These are phyloP conservation scores for Aspidiotus destructor DNA, from an alignment of 2,888 invertebrate genomes.

Conservation along the genomic window DNA sequence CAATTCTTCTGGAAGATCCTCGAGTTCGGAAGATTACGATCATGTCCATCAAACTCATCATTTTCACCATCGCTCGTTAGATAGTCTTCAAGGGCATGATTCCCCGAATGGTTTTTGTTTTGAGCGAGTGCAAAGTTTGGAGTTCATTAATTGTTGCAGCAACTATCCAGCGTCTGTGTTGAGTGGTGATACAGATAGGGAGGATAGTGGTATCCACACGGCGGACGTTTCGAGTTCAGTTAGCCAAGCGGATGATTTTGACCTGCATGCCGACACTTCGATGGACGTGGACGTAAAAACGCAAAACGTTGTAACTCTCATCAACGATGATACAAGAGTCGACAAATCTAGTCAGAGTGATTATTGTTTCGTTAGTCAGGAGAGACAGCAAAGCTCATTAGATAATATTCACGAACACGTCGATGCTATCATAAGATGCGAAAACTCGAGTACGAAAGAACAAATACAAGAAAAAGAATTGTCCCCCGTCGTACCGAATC, in stretches of 20 bases:
- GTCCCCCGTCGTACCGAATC: too few relatives aligned
- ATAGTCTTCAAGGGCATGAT: constrained; percentile 44
- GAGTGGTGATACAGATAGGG: constrained; percentile 43
- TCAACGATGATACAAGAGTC: neutral
- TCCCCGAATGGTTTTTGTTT: constrained; percentile 20
- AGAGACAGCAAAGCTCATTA: neutral
- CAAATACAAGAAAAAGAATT: too few relatives aligned
- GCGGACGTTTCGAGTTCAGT: constrained; percentile 67
- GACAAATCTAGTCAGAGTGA: constrained; percentile 26
- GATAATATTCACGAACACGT: neutral
- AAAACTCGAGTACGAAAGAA: too few relatives aligned
- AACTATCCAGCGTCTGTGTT: constrained; percentile 47
- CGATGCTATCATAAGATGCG: too few relatives aligned
- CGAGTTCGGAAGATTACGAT: constrained; percentile 47
- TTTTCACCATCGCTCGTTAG: constrained; percentile 49
- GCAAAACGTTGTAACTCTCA: neutral
- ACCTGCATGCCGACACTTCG: constrained; percentile 37
- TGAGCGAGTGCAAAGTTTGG: constrained; percentile 47
- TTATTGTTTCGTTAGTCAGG: constrained; percentile 18
- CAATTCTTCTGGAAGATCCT: constrained; percentile 13
- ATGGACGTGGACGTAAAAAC: constrained; percentile 22
- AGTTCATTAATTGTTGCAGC: constrained; percentile 38
- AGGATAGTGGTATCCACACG: constrained; percentile 70
- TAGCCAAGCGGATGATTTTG: constrained; percentile 58
- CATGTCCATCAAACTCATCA: constrained; percentile 31